Percentiles rank a stretch among this genome's conserved stretches.
Evolutionary conservation across 2,797 vertebrate genomes (phyloP).

Genomic region (Karalla daura): DNA sequence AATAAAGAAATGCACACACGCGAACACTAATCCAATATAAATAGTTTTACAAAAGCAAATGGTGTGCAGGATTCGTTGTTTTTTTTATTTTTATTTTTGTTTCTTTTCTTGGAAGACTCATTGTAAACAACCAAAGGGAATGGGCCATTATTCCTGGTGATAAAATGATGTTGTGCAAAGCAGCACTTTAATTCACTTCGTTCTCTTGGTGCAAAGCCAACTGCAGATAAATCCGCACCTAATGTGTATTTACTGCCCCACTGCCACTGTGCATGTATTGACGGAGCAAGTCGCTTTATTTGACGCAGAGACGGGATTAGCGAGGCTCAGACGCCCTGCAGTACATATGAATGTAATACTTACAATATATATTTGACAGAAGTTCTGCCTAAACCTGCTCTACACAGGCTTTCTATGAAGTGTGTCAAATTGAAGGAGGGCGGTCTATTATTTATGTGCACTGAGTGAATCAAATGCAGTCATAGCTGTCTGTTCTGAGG

Average conservation of each 20-base stretch:
- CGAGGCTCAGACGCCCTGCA: conserved; percentile 24
- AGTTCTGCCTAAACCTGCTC: conserved; percentile 55
- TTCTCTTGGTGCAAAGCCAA: conserved; percentile 34
- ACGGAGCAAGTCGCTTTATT: conserved; percentile 49
- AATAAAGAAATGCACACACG: background rate
- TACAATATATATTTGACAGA: conserved; percentile 43
- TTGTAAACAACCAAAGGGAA: conserved; percentile 1
- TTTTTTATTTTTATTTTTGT: background rate
- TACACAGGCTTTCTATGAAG: conserved; percentile 45
- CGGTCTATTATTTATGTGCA: conserved; percentile 51
- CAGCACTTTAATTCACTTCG: conserved; percentile 29
- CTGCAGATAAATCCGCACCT: conserved; percentile 44
- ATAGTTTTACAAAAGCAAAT: conserved; percentile 5
- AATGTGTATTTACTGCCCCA: conserved; percentile 38
- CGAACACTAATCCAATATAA: background rate
- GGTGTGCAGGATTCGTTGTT: background rate
- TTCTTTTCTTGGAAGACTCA: background rate
- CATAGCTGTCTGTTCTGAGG: conserved; percentile 16
- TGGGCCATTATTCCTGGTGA: conserved; percentile 1
- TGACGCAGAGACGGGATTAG: conserved; percentile 50
- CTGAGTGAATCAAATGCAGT: conserved; percentile 45
- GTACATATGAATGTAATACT: conserved; percentile 34
- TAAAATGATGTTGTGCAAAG: conserved; percentile 3
- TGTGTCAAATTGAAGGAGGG: conserved; percentile 56
- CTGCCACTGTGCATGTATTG: conserved; percentile 27